Percentiles rank a stretch among this genome's conserved stretches.
These are phyloP conservation scores for Pollenia angustigena DNA, from an alignment of 2,888 invertebrate genomes.

Conservation along the genomic window DNA sequence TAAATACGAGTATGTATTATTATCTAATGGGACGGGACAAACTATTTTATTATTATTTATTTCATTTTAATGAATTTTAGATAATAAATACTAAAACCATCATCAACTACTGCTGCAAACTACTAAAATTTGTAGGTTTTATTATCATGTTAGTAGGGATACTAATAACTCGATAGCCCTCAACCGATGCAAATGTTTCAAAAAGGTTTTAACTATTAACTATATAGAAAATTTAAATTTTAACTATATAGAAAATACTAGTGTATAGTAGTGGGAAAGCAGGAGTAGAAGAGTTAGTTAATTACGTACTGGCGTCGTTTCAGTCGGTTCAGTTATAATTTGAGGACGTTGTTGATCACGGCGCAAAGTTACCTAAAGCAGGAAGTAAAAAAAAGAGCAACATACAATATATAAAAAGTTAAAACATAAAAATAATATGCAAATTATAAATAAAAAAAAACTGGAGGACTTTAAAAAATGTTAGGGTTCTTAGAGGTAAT, in stretches of 20 bases:
- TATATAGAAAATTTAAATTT: too few species aligned
- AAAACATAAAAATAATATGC: conserved; percentile 53
- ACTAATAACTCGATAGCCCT: conserved; percentile 36
- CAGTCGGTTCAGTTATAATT: conserved; percentile 83
- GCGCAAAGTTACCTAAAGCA: conserved; percentile 87
- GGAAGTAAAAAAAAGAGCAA: conserved; percentile 77
- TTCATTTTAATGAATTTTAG: conserved; percentile 16
- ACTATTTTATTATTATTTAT: conserved; percentile 11
- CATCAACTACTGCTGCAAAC: conserved; percentile 27
- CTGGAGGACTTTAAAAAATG: neutral
- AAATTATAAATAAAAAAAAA: conserved; percentile 10
- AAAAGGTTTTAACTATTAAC: conserved; percentile 24
- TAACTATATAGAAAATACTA: neutral
- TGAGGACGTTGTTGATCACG: conserved; percentile 86
- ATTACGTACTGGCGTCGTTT: conserved; percentile 85
- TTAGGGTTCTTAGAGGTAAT: neutral
- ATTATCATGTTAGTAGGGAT: conserved; percentile 6
- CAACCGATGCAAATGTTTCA: conserved; percentile 28
- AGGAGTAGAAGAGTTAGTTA: conserved; percentile 56
- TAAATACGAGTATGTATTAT: conserved; percentile 32
- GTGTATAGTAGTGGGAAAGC: conserved; percentile 13
- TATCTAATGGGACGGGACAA: conserved; percentile 53
- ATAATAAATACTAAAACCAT: conserved; percentile 11
- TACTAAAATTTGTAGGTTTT: conserved; percentile 17
- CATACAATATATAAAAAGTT: conserved; percentile 58